Conservation (phyloP, 2,797 vertebrate genomes). For the Emydoidea blandingii region DNA sequence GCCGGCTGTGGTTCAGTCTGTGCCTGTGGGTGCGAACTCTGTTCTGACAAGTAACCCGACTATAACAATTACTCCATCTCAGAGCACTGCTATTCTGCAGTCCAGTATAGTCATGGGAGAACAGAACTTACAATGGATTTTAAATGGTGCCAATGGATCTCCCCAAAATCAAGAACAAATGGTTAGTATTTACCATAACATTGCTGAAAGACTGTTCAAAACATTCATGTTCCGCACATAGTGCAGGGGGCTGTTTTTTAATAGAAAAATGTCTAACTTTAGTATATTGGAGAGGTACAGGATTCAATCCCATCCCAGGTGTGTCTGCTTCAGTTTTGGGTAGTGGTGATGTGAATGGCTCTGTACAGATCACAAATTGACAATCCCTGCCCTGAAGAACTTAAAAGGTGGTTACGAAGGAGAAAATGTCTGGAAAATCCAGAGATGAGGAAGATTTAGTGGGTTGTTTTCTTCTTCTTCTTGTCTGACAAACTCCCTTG, state of each 20-base stretch:
- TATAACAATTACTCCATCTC: constrained; percentile 89
- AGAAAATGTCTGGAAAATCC: neutral
- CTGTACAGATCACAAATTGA: accelerated
- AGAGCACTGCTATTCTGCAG: constrained; percentile 88
- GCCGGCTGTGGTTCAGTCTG: constrained; percentile 84
- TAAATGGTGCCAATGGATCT: constrained; percentile 91
- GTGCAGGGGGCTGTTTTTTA: neutral
- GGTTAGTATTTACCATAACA: constrained; percentile 80
- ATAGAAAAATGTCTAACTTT: neutral
- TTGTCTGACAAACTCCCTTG: neutral
- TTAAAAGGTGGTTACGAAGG: neutral
- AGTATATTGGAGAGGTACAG: neutral
- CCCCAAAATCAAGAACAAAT: constrained; percentile 91
- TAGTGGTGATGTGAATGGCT: neutral
- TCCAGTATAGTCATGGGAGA: constrained; percentile 96
- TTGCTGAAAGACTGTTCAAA: neutral
- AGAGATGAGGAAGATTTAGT: neutral
- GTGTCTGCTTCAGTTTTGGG: neutral
- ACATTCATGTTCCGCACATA: neutral
- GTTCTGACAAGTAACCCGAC: constrained; percentile 88
- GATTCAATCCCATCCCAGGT: neutral
- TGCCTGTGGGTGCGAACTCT: constrained; percentile 88
- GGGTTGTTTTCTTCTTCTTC: neutral
- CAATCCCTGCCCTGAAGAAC: neutral
- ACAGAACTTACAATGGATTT: constrained; percentile 98